Percentiles rank a stretch among this genome's conserved stretches.
These are phyloP conservation scores for Microctenopoma lineatum DNA, from an alignment of 2,797 vertebrate genomes.

Conservation along the genomic window DNA sequence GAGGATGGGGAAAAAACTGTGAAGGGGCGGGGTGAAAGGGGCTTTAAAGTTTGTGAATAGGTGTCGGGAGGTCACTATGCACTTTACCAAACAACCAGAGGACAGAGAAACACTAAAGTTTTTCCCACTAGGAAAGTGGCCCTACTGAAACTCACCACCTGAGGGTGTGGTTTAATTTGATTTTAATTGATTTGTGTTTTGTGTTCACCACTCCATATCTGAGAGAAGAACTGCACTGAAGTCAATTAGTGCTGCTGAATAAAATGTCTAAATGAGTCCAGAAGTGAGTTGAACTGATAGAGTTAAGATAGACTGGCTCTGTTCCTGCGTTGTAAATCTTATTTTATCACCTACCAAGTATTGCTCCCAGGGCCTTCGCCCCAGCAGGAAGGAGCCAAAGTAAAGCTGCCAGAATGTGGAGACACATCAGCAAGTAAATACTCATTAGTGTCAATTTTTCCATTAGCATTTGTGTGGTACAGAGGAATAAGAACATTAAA, in stretches of 20 bases:
- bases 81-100: slow-evolving; percentile 45
- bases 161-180: slow-evolving; percentile 4
- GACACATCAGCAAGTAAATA: slow-evolving; percentile 42
- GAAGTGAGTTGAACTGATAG: slow-evolving; percentile 47
- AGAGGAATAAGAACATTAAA: background rate
- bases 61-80: slow-evolving; percentile 43
- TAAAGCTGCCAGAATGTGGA: slow-evolving; percentile 59
- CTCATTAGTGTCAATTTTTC: background rate
- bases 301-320: slow-evolving; percentile 56
- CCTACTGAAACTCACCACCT: slow-evolving; percentile 12
- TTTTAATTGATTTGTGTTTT: slow-evolving; percentile 7
- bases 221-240: slow-evolving; percentile 38
- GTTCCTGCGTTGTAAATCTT: slow-evolving; percentile 69
- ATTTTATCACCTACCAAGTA: slow-evolving; percentile 65
- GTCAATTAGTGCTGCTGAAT: slow-evolving; percentile 35
- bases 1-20: slow-evolving; percentile 40
- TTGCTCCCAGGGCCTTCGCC: slow-evolving; percentile 43
- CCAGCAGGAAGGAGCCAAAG: slow-evolving; percentile 32
- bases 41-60: slow-evolving; percentile 54
- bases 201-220: slow-evolving; percentile 3
- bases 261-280: slow-evolving; percentile 41
- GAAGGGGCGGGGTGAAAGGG: slow-evolving; percentile 32
- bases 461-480: background rate
- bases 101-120: slow-evolving; percentile 48
- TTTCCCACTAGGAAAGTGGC: slow-evolving; percentile 37